A percentile compares a stretch with the other conserved stretches of the same genome.
Evolutionary conservation across 2,113 vertebrate species (phyloP).

Genomic region (Lophotis ruficrista): DNA sequence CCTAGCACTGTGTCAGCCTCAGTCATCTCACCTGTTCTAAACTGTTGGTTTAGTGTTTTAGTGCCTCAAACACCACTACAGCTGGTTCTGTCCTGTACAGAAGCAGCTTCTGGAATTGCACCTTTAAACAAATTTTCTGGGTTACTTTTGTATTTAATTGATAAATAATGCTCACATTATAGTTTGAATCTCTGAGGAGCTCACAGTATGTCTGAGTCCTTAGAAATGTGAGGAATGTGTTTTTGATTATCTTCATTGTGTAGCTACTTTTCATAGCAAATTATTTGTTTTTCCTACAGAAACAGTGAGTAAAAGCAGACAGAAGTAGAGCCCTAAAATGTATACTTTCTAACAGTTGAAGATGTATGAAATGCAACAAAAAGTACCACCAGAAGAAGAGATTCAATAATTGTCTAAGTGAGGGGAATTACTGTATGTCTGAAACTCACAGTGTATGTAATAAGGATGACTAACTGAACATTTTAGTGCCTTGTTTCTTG

Average conservation of each 20-base stretch:
- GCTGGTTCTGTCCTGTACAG: neutral
- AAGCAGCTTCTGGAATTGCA: neutral
- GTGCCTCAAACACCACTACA: neutral
- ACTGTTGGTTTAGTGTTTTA: neutral
- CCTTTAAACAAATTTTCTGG: neutral
- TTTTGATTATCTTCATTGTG: neutral
- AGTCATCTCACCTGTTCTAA: neutral
- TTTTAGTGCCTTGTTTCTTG: slow-evolving; percentile 63
- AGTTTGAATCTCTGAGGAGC: neutral
- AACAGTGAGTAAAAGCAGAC: neutral
- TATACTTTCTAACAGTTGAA: neutral
- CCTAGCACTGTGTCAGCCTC: neutral
- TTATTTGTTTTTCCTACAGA: neutral
- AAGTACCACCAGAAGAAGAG: neutral
- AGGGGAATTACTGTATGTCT: neutral
- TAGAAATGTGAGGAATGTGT: neutral
- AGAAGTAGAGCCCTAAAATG: neutral
- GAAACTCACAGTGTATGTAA: neutral
- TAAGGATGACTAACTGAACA: slow-evolving; percentile 3
- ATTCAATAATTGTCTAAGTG: neutral
- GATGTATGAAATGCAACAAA: neutral
- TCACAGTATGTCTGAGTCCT: neutral
- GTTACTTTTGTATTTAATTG: neutral
- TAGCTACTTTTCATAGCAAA: neutral
- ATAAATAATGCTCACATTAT: neutral